Percentiles rank a stretch among this genome's conserved stretches.
phyloP scores from a whole-genome alignment of 2,113 vertebrate species.

The Fregata magnificens region DNA sequence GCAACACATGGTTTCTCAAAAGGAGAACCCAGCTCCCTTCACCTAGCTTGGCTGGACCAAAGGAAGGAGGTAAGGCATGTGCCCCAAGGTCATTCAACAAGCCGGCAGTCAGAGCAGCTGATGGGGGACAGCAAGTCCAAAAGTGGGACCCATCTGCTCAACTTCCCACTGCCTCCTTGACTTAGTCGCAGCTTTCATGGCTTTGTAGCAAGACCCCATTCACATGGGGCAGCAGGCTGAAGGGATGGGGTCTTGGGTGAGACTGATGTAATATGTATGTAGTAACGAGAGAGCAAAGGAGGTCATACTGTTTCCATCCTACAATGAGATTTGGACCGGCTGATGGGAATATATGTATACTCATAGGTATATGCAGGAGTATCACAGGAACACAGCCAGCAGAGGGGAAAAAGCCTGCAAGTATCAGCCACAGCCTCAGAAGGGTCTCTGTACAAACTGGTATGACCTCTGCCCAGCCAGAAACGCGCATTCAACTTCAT shows the following conservation, averaged over 20 bases:
- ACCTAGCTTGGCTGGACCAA: too few relatives aligned
- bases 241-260: not conserved
- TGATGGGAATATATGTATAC: not conserved
- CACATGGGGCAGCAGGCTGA: not conserved
- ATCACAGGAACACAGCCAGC: too few relatives aligned
- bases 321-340: rapidly evolving
- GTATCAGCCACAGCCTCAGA: not conserved
- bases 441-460: not conserved
- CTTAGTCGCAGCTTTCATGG: not conserved
- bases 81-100: not conserved
- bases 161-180: not conserved
- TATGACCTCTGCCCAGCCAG: not conserved
- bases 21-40: not conserved
- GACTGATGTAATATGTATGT: too few relatives aligned
- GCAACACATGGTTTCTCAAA: not conserved
- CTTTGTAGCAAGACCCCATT: not conserved
- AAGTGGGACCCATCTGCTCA: not conserved
- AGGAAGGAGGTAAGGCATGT: not conserved
- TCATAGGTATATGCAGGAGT: not conserved
- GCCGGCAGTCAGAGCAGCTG: not conserved
- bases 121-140: not conserved
- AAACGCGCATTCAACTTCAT: rapidly evolving
- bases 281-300: not conserved
- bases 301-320: not conserved
- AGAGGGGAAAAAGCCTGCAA: not conserved